Conservation (phyloP, 2,888 invertebrate species). For the Drosophila incognita region DNA sequence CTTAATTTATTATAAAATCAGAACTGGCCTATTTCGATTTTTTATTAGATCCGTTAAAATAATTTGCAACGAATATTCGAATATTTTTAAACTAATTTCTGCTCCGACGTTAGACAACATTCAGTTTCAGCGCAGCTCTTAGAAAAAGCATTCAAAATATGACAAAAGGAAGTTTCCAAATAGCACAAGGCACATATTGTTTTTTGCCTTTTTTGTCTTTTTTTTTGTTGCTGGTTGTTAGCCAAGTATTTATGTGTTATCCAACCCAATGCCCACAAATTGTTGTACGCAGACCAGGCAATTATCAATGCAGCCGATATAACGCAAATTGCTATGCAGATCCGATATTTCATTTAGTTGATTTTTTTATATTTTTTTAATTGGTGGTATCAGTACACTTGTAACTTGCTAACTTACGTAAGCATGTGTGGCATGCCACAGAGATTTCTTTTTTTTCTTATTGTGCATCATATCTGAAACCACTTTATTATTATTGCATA, state of each 20-base stretch:
- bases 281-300: constrained; percentile 11
- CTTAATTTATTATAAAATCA: background rate
- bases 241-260: constrained; percentile 9
- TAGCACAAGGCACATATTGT: background rate
- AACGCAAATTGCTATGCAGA: constrained; percentile 30
- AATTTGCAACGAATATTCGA: background rate
- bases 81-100: background rate
- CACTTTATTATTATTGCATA: background rate
- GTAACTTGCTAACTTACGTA: background rate
- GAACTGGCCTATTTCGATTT: background rate
- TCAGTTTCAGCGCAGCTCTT: background rate
- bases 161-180: background rate
- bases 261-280: background rate
- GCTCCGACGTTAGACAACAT: background rate
- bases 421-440: constrained; percentile 3
- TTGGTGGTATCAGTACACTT: background rate
- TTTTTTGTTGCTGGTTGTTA: constrained; percentile 6
- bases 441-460: too few relatives aligned
- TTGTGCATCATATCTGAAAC: too few relatives aligned
- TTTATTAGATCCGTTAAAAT: background rate
- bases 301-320: constrained; percentile 27
- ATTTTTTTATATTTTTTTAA: constrained; percentile 8
- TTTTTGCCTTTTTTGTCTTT: background rate
- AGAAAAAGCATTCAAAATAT: background rate
- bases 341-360: constrained; percentile 36